phyloP scores from a whole-genome alignment of 2,797 vertebrate genomes.

The Semotilus atromaculatus region DNA sequence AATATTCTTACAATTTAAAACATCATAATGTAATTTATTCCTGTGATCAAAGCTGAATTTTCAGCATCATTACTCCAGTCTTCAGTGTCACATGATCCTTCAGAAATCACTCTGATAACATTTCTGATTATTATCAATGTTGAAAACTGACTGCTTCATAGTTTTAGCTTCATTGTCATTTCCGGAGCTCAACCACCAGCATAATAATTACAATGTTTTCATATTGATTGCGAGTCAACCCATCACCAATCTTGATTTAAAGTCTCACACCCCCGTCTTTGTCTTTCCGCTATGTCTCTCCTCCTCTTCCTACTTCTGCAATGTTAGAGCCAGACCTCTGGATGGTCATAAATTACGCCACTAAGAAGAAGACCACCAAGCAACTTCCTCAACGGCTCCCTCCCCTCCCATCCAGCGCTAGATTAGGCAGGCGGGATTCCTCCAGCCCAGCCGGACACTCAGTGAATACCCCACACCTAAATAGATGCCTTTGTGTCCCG shows the following conservation, averaged over 20 bases:
- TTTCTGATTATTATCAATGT: not conserved
- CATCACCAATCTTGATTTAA: not conserved
- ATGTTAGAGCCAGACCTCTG: slow-evolving; percentile 43
- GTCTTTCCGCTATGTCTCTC: slow-evolving; percentile 29
- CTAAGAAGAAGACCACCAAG: slow-evolving; percentile 74
- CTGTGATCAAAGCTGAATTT: not conserved
- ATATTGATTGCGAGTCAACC: slow-evolving; percentile 17
- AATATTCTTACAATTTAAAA: not conserved
- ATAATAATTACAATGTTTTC: not conserved
- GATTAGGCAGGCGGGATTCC: slow-evolving; percentile 66
- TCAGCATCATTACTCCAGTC: not conserved
- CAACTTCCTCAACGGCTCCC: slow-evolving; percentile 63
- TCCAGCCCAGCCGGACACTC: slow-evolving; percentile 63
- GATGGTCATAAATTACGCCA: slow-evolving; percentile 73
- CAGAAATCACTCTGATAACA: not conserved
- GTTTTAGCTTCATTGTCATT: not conserved
- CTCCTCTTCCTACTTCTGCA: slow-evolving; percentile 28
- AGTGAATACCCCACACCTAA: slow-evolving; percentile 76
- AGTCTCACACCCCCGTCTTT: slow-evolving; percentile 33
- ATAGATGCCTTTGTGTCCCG: slow-evolving; percentile 75
- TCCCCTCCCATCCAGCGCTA: slow-evolving; percentile 66
- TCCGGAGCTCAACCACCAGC: not conserved
- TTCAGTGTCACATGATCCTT: not conserved
- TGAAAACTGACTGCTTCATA: not conserved
- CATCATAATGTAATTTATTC: not conserved